phyloP scores from a whole-genome alignment of 2,113 vertebrate species.

The Cebus imitator region DNA sequence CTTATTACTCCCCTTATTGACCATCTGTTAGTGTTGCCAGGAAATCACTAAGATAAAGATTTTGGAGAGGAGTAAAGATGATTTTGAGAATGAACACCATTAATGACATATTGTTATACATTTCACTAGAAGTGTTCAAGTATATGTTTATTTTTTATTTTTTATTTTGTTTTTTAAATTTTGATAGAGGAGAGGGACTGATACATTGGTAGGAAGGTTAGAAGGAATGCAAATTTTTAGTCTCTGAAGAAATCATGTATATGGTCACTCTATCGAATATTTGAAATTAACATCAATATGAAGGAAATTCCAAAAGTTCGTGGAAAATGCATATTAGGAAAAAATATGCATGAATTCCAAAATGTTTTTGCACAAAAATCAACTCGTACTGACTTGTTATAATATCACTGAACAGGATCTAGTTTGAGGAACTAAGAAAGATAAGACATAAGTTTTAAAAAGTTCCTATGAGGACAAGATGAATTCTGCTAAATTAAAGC shows the following conservation, averaged over 20 bases:
- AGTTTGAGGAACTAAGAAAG: not conserved
- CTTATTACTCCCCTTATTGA: not conserved
- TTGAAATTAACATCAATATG: constrained; percentile 10
- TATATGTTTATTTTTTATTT: not conserved
- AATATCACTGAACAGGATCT: not conserved
- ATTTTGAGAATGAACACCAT: not conserved
- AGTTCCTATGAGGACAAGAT: not conserved
- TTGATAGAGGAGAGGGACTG: not conserved
- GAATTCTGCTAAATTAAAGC: not conserved
- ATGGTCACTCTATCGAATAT: not conserved
- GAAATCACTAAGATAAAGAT: not conserved
- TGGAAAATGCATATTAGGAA: not conserved
- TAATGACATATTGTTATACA: not conserved
- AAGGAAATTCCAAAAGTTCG: not conserved
- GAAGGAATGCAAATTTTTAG: not conserved
- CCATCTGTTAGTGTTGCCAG: not conserved
- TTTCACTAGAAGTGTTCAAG: not conserved
- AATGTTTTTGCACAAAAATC: not conserved
- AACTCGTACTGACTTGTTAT: not conserved
- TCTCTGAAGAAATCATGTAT: not conserved
- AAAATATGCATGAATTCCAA: not conserved
- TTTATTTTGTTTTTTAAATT: not conserved
- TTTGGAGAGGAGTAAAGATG: not conserved
- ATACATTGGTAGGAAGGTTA: not conserved
- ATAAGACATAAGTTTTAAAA: not conserved